Evolutionary conservation across 1,140 invertebrate species (phyloP).

Genomic region (Geopemphigus sp.): DNA sequence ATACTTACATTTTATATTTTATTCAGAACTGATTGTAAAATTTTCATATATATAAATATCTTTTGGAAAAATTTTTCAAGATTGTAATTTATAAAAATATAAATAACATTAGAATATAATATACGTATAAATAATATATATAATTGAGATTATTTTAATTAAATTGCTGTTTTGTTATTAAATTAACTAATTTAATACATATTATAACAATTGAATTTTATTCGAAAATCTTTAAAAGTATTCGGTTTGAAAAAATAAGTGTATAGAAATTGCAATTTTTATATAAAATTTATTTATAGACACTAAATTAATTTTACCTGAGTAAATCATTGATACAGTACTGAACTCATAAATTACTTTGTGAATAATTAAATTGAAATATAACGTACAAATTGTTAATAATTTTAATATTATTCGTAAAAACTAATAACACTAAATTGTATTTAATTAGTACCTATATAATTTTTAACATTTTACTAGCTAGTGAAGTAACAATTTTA

Average conservation of each 20-base stretch:
- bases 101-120: background rate
- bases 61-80: background rate
- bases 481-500: constrained; percentile 34
- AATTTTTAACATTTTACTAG: constrained; percentile 9
- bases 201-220: background rate
- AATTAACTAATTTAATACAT: background rate
- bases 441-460: constrained; percentile 3
- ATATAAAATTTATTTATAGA: background rate
- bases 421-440: constrained; percentile 1
- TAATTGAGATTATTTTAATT: too few relatives aligned
- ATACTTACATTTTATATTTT: too few relatives aligned
- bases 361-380: constrained; percentile 5
- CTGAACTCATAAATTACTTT: background rate
- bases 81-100: background rate
- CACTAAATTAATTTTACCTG: background rate
- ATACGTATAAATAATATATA: background rate
- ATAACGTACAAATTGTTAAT: background rate
- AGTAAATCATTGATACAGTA: background rate
- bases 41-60: background rate
- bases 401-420: constrained; percentile 1
- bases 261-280: background rate
- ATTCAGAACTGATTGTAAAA: too few relatives aligned
- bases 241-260: background rate
- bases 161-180: too few relatives aligned
- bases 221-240: background rate